These are phyloP conservation scores for Corvus cornix DNA, from an alignment of 2,113 vertebrate genomes.

Conservation along the genomic window DNA sequence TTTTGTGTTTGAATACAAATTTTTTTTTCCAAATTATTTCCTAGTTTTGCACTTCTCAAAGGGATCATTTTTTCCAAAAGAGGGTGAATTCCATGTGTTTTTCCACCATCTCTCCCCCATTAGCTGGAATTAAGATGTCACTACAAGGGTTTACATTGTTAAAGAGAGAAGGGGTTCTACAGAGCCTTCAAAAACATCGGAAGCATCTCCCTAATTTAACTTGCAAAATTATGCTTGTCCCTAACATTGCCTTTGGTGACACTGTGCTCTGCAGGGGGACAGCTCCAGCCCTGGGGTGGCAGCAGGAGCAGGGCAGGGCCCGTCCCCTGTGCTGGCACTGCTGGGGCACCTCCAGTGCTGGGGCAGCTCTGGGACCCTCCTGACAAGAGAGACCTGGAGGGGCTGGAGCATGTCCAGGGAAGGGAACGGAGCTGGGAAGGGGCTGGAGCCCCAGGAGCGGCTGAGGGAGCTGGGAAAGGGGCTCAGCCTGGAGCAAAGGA, in stretches of 20 bases:
- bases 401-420: not conserved
- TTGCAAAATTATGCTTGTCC: not conserved
- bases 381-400: not conserved
- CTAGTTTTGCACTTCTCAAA: not conserved
- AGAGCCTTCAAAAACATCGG: not conserved
- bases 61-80: not conserved
- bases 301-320: not conserved
- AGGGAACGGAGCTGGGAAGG: not conserved
- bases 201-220: not conserved
- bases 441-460: not conserved
- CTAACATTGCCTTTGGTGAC: not conserved
- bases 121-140: not conserved
- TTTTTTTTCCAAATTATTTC: fast-evolving
- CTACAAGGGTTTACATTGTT: not conserved
- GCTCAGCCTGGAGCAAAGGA: not conserved
- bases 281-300: not conserved
- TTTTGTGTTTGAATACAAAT: not conserved
- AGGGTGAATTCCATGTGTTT: not conserved
- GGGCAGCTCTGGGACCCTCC: not conserved
- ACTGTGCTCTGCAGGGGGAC: not conserved
- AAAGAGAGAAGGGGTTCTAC: not conserved
- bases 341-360: not conserved
- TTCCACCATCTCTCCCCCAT: not conserved
- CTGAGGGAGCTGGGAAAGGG: too few species aligned
- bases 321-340: not conserved